Evolutionary conservation across 2,888 invertebrate species (phyloP).

Genomic region (Protonemura montana): DNA sequence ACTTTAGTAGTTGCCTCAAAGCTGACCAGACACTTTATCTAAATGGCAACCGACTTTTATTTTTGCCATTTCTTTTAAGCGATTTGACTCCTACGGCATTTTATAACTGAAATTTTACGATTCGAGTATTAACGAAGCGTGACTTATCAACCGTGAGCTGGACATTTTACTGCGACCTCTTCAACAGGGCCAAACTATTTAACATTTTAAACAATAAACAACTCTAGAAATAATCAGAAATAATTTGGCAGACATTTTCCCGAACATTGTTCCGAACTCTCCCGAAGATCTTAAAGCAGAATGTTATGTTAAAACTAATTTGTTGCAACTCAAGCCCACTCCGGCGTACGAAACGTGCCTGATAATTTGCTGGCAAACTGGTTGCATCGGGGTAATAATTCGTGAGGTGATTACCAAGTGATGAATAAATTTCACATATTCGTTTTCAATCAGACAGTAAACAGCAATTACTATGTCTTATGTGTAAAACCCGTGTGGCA

Average conservation of each 20-base stretch:
- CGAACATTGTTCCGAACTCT: no score
- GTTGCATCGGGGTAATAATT: neutral
- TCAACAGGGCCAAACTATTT: neutral
- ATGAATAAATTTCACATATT: neutral
- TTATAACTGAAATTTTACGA: neutral
- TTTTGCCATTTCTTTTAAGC: neutral
- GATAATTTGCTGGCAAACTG: neutral
- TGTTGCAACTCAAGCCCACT: neutral
- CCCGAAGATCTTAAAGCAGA: neutral
- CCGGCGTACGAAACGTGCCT: neutral
- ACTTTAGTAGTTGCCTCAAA: neutral
- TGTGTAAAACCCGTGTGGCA: no score
- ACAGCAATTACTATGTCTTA: neutral
- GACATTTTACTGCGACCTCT: neutral
- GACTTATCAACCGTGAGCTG: neutral
- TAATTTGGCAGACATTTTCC: no score
- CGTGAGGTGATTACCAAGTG: neutral
- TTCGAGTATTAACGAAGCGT: neutral
- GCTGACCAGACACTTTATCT: neutral
- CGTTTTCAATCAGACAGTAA: neutral
- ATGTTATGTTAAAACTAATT: neutral
- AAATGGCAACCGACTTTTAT: neutral
- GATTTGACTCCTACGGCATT: neutral
- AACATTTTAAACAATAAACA: neutral
- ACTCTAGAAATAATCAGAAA: no score